Conservation (phyloP, 2,113 vertebrate genomes). For the Coptodon bakossiorum region DNA sequence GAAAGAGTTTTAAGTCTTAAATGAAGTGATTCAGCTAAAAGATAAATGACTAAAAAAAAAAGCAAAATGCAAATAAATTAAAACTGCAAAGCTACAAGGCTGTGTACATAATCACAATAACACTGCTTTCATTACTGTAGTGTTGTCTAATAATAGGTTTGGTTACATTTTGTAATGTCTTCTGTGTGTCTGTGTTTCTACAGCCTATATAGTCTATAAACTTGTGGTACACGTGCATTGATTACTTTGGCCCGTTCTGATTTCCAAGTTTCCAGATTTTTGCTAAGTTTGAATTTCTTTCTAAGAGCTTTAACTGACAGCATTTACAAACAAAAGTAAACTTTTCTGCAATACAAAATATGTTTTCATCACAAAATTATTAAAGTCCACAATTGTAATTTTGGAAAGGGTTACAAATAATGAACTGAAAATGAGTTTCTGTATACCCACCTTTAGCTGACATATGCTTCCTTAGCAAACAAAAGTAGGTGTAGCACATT, state of each 20-base stretch:
- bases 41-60: not conserved
- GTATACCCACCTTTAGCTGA: not conserved
- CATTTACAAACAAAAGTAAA: not conserved
- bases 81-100: accelerated
- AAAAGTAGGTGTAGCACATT: not conserved
- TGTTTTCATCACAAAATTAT: not conserved
- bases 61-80: not conserved
- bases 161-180: not conserved
- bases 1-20: not conserved
- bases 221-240: not conserved
- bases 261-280: not conserved
- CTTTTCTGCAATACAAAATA: not conserved
- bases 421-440: not conserved
- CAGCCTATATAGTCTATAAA: not conserved
- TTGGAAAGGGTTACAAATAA: not conserved
- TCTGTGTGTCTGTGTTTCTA: not conserved
- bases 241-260: not conserved
- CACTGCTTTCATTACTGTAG: accelerated
- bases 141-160: not conserved
- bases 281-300: not conserved
- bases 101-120: not conserved
- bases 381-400: not conserved
- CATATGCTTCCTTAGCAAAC: not conserved
- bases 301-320: not conserved
- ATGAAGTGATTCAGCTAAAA: not conserved